Conservation (phyloP, 2,888 invertebrate genomes). For the Drosophila leonis region DNA sequence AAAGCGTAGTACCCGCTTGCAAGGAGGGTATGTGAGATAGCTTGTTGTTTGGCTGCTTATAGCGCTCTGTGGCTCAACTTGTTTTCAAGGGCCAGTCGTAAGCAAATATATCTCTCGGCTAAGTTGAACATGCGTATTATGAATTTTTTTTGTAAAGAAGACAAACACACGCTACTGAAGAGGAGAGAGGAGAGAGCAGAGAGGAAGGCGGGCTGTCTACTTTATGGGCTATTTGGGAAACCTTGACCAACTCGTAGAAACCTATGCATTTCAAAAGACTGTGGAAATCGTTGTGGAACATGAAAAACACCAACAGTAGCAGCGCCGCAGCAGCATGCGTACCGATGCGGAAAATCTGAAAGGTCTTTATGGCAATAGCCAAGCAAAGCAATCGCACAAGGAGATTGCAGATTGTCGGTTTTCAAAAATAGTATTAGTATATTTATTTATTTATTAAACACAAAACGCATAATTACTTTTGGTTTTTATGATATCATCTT, state of each 20-base stretch:
- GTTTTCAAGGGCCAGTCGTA: conserved; percentile 59
- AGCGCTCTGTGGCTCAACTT: conserved; percentile 32
- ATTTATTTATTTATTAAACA: conserved; percentile 52
- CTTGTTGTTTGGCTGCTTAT: conserved; percentile 23
- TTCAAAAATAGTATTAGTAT: conserved; percentile 42
- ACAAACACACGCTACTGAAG: conserved; percentile 34
- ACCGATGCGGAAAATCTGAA: conserved; percentile 77
- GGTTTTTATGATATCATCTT: conserved; percentile 57
- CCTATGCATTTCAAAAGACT: conserved; percentile 68
- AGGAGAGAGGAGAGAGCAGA: conserved; percentile 56
- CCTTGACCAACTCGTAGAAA: conserved; percentile 76
- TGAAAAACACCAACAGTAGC: conserved; percentile 29
- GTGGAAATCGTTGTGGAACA: conserved; percentile 42
- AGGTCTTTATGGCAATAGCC: conserved; percentile 45
- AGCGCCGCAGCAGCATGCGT: conserved; percentile 35
- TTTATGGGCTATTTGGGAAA: conserved; percentile 63
- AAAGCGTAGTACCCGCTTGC: neutral
- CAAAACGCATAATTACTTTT: conserved; percentile 46
- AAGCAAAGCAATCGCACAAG: conserved; percentile 30
- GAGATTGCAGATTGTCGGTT: conserved; percentile 42
- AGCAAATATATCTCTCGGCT: conserved; percentile 34
- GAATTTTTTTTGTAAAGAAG: conserved; percentile 50
- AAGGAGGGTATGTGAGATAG: conserved; percentile 16
- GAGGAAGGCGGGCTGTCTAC: conserved; percentile 46
- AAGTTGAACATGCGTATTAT: conserved; percentile 61